A percentile compares a stretch with the other conserved stretches of the same genome.
These are phyloP conservation scores for Sander lucioperca DNA, from an alignment of 2,113 vertebrate species.

Conservation along the genomic window DNA sequence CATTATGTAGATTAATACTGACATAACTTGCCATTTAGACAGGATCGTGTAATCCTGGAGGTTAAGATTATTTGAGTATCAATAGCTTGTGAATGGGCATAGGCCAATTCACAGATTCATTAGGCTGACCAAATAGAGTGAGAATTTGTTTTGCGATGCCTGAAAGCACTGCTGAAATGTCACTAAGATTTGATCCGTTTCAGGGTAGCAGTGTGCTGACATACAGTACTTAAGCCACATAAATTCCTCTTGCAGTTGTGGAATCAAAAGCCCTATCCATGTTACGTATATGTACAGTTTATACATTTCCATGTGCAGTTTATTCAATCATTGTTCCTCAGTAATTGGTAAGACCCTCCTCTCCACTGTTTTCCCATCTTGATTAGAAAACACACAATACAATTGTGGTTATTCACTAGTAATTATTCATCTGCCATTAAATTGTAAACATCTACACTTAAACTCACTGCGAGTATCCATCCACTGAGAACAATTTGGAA, in stretches of 20 bases:
- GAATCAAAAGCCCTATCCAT: constrained; percentile 10
- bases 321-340: constrained; percentile 18
- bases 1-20: constrained; percentile 75
- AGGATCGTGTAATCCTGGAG: constrained; percentile 60
- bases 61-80: constrained; percentile 75
- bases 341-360: constrained; percentile 11
- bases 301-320: not conserved
- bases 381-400: constrained; percentile 41
- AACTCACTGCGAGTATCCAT: constrained; percentile 44
- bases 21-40: constrained; percentile 73
- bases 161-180: constrained; percentile 61
- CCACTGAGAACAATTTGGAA: constrained; percentile 38
- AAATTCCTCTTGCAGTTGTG: constrained; percentile 21
- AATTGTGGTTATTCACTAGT: constrained; percentile 35
- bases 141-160: constrained; percentile 42
- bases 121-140: constrained; percentile 37
- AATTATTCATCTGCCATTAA: constrained; percentile 50
- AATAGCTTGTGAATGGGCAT: constrained; percentile 37
- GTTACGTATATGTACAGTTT: constrained; percentile 19
- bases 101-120: constrained; percentile 60
- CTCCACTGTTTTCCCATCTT: constrained; percentile 18
- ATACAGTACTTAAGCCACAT: constrained; percentile 12
- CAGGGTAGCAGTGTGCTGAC: constrained; percentile 35
- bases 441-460: constrained; percentile 48
- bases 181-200: constrained; percentile 46